phyloP scores from a whole-genome alignment of 2,797 vertebrate genomes.

The Sebastes taczanowskii region DNA sequence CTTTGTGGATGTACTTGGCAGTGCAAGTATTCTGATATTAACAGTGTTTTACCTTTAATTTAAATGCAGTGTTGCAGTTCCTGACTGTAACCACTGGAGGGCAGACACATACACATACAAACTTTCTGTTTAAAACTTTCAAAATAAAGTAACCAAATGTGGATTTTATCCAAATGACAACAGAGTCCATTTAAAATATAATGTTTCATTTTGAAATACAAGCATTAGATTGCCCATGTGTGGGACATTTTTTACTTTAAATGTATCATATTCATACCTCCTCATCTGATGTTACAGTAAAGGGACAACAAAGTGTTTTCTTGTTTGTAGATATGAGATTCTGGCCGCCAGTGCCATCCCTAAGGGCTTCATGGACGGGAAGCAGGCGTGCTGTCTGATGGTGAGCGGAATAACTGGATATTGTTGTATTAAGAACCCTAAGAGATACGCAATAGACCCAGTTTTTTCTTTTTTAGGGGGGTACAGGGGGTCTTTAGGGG shows the following conservation, averaged over 20 bases:
- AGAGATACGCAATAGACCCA: neutral
- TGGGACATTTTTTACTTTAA: neutral
- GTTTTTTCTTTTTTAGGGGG: too few species aligned
- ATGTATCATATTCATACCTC: neutral
- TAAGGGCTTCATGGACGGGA: constrained; percentile 99
- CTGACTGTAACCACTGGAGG: neutral
- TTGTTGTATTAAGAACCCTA: accelerated
- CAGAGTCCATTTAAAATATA: accelerated
- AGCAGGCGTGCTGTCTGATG: constrained; percentile 95
- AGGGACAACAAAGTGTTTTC: neutral
- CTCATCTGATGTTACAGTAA: neutral
- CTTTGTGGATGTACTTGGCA: neutral
- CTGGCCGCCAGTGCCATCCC: constrained; percentile 93
- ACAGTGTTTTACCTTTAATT: neutral
- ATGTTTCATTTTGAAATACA: neutral
- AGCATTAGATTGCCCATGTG: neutral
- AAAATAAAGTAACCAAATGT: neutral
- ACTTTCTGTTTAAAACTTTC: neutral
- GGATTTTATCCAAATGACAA: neutral
- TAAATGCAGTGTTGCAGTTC: neutral
- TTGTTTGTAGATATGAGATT: constrained; percentile 90
- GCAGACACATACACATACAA: neutral
- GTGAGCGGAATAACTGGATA: constrained; percentile 65
- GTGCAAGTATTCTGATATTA: neutral
- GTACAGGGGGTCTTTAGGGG: too few species aligned